phyloP scores from a whole-genome alignment of 1,140 invertebrate species.

The Streblospio benedicti region DNA sequence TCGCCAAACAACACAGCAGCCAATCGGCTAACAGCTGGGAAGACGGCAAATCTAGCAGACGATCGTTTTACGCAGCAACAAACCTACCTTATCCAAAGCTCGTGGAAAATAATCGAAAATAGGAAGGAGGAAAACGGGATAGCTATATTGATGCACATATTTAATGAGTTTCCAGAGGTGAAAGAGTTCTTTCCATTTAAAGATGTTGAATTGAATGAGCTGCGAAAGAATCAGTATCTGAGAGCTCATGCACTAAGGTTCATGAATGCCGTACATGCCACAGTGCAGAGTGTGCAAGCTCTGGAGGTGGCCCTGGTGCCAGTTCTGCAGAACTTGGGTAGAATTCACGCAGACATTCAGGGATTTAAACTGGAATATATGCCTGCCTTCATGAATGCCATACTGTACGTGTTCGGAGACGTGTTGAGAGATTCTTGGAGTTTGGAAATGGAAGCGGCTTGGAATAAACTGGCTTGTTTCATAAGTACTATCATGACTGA shows the following conservation, averaged over 20 bases:
- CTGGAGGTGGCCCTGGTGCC: constrained; percentile 19
- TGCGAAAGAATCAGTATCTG: constrained; percentile 21
- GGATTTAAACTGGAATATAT: constrained; percentile 26
- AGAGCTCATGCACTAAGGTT: constrained; percentile 30
- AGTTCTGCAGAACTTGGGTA: constrained; percentile 23
- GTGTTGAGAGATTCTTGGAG: constrained; percentile 23
- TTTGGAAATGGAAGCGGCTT: constrained; percentile 12
- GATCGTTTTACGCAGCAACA: too few relatives aligned
- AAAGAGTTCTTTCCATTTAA: constrained; percentile 28
- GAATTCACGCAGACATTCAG: constrained; percentile 24
- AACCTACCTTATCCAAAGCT: too few relatives aligned
- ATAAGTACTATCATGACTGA: background rate
- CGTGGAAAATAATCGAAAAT: constrained; percentile 23
- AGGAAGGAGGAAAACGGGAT: constrained; percentile 22
- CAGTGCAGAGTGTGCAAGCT: constrained; percentile 28
- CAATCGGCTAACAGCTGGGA: too few relatives aligned
- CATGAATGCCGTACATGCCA: constrained; percentile 29
- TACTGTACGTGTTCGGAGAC: constrained; percentile 22
- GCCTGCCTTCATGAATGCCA: constrained; percentile 23
- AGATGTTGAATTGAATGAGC: constrained; percentile 18
- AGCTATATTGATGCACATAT: constrained; percentile 25
- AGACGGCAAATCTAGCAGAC: too few relatives aligned
- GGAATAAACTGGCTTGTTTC: constrained; percentile 20
- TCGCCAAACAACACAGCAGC: too few relatives aligned
- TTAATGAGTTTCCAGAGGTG: constrained; percentile 22